Percentiles rank a stretch among this genome's conserved stretches.
Conservation (phyloP, 2,888 invertebrate genomes). For the Acanthosepion esculentum region DNA sequence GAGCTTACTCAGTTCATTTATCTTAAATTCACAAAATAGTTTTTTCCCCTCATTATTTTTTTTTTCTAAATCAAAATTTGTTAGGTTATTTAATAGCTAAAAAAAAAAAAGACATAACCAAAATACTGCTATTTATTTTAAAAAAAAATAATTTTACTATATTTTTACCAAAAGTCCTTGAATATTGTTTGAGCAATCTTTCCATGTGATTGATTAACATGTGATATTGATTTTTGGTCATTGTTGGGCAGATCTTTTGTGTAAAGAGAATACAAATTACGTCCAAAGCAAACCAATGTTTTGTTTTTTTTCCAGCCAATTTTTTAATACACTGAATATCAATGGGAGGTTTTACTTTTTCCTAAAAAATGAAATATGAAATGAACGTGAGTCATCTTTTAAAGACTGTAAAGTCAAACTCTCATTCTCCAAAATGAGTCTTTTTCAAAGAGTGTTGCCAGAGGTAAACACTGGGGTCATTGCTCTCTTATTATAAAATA, state of each 20-base stretch:
- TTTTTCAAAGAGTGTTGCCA: background rate
- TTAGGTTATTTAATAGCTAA: background rate
- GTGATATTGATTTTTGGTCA: background rate
- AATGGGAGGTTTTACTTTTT: background rate
- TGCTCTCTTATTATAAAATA: background rate
- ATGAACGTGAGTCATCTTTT: background rate
- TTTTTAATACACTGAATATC: background rate
- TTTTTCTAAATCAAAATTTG: background rate
- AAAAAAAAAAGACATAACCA: background rate
- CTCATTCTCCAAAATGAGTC: background rate
- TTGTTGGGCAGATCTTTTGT: background rate
- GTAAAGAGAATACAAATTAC: background rate
- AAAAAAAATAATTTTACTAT: background rate
- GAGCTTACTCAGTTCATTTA: background rate
- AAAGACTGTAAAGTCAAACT: background rate
- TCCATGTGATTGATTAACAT: background rate
- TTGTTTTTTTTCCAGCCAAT: background rate
- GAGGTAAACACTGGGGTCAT: background rate
- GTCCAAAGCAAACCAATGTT: background rate
- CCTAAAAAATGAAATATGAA: background rate
- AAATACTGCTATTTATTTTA: background rate
- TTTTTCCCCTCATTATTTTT: background rate
- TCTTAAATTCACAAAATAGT: background rate
- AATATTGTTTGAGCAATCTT: background rate
- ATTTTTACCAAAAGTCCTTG: background rate